A percentile compares a stretch with the other conserved stretches of the same genome.
Evolutionary conservation across 2,113 vertebrate genomes (phyloP).

Genomic region (Neolamprologus fasciatus): DNA sequence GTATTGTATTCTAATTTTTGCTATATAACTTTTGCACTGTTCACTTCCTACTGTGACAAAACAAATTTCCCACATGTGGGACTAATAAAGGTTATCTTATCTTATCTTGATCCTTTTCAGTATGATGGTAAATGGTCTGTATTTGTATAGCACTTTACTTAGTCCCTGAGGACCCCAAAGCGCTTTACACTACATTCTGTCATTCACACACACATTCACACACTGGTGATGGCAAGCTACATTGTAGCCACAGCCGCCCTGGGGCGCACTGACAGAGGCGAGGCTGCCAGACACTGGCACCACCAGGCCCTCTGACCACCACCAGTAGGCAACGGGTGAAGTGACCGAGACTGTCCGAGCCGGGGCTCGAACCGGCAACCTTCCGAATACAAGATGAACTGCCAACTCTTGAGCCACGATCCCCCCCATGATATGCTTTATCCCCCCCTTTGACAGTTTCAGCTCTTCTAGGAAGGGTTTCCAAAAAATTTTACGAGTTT

Average conservation of each 20-base stretch:
- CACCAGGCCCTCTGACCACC: neutral
- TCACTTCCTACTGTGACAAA: neutral
- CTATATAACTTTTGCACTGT: neutral
- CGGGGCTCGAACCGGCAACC: neutral
- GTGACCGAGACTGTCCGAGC: neutral
- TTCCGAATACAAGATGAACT: neutral
- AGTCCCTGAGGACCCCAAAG: neutral
- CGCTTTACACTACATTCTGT: neutral
- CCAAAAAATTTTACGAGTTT: accelerated
- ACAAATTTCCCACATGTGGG: neutral
- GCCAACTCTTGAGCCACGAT: neutral
- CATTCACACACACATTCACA: no score
- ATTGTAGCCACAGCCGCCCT: accelerated
- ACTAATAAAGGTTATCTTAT: neutral
- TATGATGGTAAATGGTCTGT: neutral
- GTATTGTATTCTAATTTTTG: neutral
- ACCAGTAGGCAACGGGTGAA: neutral
- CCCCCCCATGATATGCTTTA: neutral
- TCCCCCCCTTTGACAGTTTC: neutral
- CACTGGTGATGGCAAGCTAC: neutral
- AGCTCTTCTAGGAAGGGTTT: neutral
- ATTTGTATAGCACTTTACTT: neutral
- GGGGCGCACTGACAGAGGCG: accelerated
- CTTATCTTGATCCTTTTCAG: neutral
- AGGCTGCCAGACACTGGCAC: neutral